A percentile compares a stretch with the other conserved stretches of the same genome.
phyloP scores from a whole-genome alignment of 2,888 invertebrate species.

The Hyposoter didymator region DNA sequence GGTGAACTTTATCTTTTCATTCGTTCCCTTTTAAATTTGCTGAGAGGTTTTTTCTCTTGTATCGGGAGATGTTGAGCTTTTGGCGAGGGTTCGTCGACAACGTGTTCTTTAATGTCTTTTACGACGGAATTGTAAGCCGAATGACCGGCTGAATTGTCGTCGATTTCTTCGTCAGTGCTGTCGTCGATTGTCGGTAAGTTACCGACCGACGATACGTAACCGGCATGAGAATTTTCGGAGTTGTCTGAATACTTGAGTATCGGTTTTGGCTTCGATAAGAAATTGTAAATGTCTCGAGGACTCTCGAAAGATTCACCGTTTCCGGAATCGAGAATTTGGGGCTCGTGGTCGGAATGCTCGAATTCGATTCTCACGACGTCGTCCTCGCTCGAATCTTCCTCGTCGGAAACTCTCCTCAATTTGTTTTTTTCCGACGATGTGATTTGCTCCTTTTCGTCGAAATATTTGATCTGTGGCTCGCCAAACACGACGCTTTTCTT shows the following conservation, averaged over 20 bases:
- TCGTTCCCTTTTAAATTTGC: constrained; percentile 78
- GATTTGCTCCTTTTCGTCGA: constrained; percentile 57
- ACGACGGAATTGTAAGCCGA: constrained; percentile 75
- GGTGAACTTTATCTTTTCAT: constrained; percentile 68
- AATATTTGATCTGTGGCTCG: constrained; percentile 67
- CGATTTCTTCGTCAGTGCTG: constrained; percentile 68
- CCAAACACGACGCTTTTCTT: constrained; percentile 65
- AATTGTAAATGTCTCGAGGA: constrained; percentile 78
- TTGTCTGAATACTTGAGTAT: constrained; percentile 75
- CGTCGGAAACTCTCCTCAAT: constrained; percentile 44
- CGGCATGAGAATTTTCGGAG: not conserved
- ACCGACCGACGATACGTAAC: not conserved
- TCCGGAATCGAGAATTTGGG: constrained; percentile 45
- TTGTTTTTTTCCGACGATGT: constrained; percentile 42
- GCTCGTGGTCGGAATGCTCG: constrained; percentile 73
- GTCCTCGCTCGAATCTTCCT: constrained; percentile 66
- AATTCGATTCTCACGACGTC: constrained; percentile 77
- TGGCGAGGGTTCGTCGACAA: constrained; percentile 44
- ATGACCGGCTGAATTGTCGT: constrained; percentile 57
- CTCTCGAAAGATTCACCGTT: constrained; percentile 70
- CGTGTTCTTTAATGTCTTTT: constrained; percentile 75
- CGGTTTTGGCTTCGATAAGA: constrained; percentile 77
- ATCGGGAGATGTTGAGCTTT: constrained; percentile 34
- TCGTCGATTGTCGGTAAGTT: constrained; percentile 55
- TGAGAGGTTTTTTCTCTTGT: constrained; percentile 72